Evolutionary conservation across 2,113 vertebrate genomes (phyloP), one percentile per base, ranked within the genome.

Genomic region (Herpetotheres cachinnans): DNA sequence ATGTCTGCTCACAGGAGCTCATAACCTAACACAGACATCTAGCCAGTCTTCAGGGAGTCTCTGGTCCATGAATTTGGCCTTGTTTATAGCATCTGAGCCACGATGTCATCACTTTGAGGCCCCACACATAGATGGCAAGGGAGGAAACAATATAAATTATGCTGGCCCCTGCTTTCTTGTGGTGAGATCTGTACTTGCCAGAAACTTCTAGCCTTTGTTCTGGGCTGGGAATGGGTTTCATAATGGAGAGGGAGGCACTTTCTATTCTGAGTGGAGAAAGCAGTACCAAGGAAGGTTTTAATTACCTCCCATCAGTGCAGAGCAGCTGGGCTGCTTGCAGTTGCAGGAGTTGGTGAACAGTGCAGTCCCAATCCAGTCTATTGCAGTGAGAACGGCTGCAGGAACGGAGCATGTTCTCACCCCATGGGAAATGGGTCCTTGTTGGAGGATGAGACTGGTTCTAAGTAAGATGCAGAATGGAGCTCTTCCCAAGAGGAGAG

Each of bases 151-250:
- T 69, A 73, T 80, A 66, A 93, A 89, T 73, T 18, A 55, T 65
- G 40, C 82, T 90, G 82, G 65, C 40, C 94, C 17, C 40, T 85
- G 79, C 93, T 93, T 97, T 97, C 62, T 93, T 96, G 94, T 96
- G 95, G 94, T 44, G 34, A 62, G 36, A 80, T 80, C 82, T 96
- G 62, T 82, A 69, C 49, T n/a, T 94, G 76, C 74, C 88, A 96
- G 74, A 79, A 92, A 72, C 40, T 96, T 94, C 83, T 42, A 90
- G 82, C 74, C 82, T 95, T 92, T 94, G 52, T 95, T 97, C 56
- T 59, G 82, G 70, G 52, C 71, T 59, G 36, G 70, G 71, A 71
- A 76, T 69, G 58, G 36, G 54, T 93, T 95, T 89, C 74, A 40
- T 77, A 67, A 73, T 27, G 36, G 49, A 32, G 54, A 94, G 66